phyloP scores from a whole-genome alignment of 1,140 invertebrate genomes.

The Zaprionus tsacasi region DNA sequence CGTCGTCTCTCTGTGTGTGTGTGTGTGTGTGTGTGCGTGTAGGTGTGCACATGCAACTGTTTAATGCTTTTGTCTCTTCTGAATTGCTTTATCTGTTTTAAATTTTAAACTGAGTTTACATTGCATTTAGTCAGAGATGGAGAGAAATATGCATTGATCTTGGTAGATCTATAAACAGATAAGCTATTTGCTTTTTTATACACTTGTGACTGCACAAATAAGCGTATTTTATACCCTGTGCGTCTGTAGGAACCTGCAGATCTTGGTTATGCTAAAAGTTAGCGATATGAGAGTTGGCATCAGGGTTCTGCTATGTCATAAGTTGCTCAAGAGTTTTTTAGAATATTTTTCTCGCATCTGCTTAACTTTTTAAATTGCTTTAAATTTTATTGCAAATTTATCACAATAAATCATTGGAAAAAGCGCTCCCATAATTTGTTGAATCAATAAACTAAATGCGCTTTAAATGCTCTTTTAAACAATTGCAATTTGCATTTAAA shows the following conservation, averaged over 20 bases:
- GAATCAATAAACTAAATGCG: slow-evolving; percentile 58
- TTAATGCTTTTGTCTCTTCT: slow-evolving; percentile 34
- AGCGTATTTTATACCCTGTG: too few species aligned
- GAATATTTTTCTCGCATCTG: too few species aligned
- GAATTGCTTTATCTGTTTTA: slow-evolving; percentile 35
- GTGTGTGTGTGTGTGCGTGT: slow-evolving; percentile 45
- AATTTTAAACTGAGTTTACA: slow-evolving; percentile 27
- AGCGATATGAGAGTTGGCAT: too few species aligned
- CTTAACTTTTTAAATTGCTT: too few species aligned
- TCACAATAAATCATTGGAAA: too few species aligned
- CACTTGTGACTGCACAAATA: too few species aligned
- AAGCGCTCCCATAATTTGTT: slow-evolving; percentile 35
- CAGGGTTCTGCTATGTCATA: too few species aligned
- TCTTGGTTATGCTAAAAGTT: too few species aligned
- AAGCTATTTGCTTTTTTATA: too few species aligned
- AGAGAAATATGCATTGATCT: neutral
- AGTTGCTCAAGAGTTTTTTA: too few species aligned
- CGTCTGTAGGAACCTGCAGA: too few species aligned
- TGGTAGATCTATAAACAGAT: neutral
- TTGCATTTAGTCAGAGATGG: slow-evolving; percentile 34
- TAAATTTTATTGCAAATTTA: too few species aligned
- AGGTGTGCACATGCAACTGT: slow-evolving; percentile 47
- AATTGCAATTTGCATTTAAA: slow-evolving; percentile 41
- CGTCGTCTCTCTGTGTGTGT: slow-evolving; percentile 18
- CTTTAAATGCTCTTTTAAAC: slow-evolving; percentile 45